These are phyloP conservation scores for Neosilurus hyrtlii DNA, from an alignment of 2,797 vertebrate genomes.

Conservation along the genomic window DNA sequence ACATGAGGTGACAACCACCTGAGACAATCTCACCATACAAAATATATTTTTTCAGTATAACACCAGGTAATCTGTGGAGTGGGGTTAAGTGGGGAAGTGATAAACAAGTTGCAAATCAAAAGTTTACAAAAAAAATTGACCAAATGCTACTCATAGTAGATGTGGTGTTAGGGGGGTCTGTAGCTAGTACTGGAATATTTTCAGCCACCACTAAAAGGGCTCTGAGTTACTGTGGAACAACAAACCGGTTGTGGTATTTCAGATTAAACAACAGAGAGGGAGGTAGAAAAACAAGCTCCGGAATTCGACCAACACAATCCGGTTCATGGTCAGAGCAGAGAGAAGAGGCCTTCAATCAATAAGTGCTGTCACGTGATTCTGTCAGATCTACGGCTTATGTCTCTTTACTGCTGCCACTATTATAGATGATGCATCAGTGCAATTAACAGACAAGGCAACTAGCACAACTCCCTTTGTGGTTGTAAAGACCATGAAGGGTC, in stretches of 20 bases:
- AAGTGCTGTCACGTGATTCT: not conserved
- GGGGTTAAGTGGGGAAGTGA: not conserved
- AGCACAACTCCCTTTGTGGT: not conserved
- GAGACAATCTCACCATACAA: not conserved
- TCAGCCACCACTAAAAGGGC: not conserved
- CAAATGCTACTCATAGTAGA: not conserved
- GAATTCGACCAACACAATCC: not conserved
- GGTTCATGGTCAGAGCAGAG: not conserved
- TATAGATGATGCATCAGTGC: not conserved
- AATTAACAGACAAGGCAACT: not conserved
- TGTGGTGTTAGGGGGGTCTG: not conserved
- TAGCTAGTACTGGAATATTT: not conserved
- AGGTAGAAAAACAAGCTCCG: not conserved
- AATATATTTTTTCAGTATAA: not conserved
- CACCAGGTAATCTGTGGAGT: not conserved
- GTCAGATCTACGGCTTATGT: not conserved
- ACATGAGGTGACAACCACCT: not conserved
- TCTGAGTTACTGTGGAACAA: not conserved
- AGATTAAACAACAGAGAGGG: not conserved
- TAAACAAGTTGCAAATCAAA: not conserved
- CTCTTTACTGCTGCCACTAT: not conserved
- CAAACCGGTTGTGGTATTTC: not conserved
- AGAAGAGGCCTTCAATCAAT: not conserved
- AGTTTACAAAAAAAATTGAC: not conserved
- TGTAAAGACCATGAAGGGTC: not conserved